Conservation (phyloP, 2,113 vertebrate species). For the Platichthys stellatus region DNA sequence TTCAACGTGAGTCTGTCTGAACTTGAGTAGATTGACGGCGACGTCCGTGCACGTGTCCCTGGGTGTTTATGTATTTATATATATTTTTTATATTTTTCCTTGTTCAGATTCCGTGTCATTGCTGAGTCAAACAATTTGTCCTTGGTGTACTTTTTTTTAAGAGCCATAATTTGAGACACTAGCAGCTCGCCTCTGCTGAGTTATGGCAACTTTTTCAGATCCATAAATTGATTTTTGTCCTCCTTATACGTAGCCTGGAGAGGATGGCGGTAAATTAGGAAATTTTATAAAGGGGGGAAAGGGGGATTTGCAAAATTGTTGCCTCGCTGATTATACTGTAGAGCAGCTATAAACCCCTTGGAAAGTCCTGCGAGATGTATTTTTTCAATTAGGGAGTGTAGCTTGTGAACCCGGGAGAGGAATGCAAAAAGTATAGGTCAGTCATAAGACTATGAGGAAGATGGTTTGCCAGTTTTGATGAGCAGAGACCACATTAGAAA, state of each 20-base stretch:
- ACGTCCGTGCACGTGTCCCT: not conserved
- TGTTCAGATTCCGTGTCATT: not conserved
- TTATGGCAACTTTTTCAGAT: constrained; percentile 29
- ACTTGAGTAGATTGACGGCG: constrained; percentile 61
- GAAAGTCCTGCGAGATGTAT: constrained; percentile 1
- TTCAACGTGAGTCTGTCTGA: constrained; percentile 68
- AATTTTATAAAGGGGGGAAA: constrained; percentile 18
- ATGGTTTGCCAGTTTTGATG: constrained; percentile 34
- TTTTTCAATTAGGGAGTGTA: constrained; percentile 12
- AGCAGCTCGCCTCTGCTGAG: not conserved
- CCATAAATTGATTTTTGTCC: constrained; percentile 30
- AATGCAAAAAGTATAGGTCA: constrained; percentile 14
- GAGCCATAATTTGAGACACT: constrained; percentile 7
- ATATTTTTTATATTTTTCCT: too few species aligned
- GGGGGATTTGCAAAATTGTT: constrained; percentile 5
- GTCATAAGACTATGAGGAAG: constrained; percentile 14
- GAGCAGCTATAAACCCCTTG: not conserved
- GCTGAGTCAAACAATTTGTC: constrained; percentile 11
- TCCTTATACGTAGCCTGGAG: not conserved
- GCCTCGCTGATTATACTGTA: not conserved
- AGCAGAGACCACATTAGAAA: constrained; percentile 33
- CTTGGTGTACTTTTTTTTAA: constrained; percentile 1
- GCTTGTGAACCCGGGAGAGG: not conserved
- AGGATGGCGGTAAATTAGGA: not conserved
- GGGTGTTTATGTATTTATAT: not conserved